Conservation (phyloP, 2,797 vertebrate species). For the Aldrovandia affinis region DNA sequence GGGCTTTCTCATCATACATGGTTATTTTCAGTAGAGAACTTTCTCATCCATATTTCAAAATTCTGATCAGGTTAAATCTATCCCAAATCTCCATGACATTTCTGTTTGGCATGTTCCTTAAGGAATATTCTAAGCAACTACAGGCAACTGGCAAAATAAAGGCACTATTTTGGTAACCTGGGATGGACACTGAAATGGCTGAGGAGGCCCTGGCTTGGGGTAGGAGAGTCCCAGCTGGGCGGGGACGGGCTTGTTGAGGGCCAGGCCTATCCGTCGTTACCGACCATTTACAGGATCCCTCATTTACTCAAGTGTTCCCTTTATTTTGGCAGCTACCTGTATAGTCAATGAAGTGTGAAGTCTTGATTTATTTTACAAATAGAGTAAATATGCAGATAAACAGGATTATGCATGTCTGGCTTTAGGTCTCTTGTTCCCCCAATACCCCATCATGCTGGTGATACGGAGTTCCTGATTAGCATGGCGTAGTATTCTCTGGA, state of each 20-base stretch:
- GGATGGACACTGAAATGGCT: no score
- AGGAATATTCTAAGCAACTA: no score
- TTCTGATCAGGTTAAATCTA: not conserved
- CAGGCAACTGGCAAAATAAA: no score
- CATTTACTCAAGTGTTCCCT: no score
- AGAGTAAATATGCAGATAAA: not conserved
- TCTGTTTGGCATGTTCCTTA: not conserved
- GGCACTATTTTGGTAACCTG: no score
- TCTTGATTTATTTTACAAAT: not conserved
- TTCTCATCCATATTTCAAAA: not conserved
- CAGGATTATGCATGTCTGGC: not conserved
- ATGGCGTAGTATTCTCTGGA: not conserved
- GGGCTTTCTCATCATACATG: not conserved
- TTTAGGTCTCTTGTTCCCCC: not conserved
- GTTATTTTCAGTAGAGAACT: not conserved
- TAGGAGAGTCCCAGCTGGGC: no score
- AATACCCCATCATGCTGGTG: not conserved
- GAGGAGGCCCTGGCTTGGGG: no score
- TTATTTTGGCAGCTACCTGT: no score
- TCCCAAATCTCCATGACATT: not conserved
- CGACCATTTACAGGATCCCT: no score
- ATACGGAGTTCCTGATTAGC: not conserved
- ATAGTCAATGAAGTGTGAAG: not conserved
- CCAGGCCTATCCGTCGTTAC: no score
- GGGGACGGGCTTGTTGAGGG: no score